These are phyloP conservation scores for Monodelphis domestica DNA, from an alignment of 2,797 vertebrate genomes.

Conservation along the genomic window DNA sequence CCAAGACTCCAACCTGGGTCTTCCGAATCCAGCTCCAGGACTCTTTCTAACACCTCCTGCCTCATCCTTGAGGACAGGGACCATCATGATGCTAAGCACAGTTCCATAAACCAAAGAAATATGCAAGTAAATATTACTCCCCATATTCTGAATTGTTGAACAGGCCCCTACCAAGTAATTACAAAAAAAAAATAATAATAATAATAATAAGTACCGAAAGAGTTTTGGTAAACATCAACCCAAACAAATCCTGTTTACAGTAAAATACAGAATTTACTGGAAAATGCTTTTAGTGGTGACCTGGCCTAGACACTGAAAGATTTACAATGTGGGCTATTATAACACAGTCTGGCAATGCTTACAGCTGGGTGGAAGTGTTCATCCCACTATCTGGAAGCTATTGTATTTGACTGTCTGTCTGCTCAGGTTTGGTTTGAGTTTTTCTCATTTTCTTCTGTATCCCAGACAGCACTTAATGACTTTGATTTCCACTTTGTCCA, in stretches of 20 bases:
- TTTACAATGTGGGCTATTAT: background rate
- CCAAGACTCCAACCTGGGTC: background rate
- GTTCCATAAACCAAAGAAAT: background rate
- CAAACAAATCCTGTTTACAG: background rate
- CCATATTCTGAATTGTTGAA: background rate
- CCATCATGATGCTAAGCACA: background rate
- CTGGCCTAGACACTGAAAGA: background rate
- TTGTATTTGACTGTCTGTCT: slow-evolving; percentile 3
- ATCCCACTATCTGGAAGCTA: background rate
- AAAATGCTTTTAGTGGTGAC: background rate
- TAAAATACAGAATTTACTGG: background rate
- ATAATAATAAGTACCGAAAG: background rate
- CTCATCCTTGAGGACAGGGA: background rate
- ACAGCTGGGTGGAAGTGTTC: background rate
- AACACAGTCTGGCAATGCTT: background rate
- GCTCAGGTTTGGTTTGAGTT: slow-evolving; percentile 7
- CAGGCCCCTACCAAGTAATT: background rate
- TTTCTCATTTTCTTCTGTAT: slow-evolving; percentile 38
- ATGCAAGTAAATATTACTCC: background rate
- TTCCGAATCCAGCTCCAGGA: background rate
- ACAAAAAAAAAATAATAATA: background rate
- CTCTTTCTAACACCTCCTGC: background rate
- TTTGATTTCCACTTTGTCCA: slow-evolving; percentile 7
- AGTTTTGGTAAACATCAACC: background rate
- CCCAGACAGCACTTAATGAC: slow-evolving; percentile 5